Conservation (phyloP, 1,140 invertebrate species). For the Melitaea cinxia region DNA sequence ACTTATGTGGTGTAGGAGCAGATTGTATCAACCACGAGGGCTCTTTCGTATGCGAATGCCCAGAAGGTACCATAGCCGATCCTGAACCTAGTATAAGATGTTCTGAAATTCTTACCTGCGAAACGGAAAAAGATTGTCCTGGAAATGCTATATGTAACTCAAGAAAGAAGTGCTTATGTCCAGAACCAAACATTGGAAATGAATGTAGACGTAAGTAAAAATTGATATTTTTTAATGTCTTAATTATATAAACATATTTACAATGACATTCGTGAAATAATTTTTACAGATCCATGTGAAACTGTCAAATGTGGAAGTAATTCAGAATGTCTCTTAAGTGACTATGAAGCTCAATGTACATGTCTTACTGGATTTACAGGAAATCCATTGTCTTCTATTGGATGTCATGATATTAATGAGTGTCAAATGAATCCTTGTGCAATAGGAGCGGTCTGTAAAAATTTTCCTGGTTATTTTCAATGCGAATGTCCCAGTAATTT, state of each 20-base stretch:
- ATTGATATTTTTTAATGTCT: conserved; percentile 29
- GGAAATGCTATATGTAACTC: conserved; percentile 93
- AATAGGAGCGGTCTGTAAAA: conserved; percentile 91
- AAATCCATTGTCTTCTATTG: conserved; percentile 84
- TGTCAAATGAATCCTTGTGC: conserved; percentile 91
- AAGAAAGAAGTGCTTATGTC: conserved; percentile 90
- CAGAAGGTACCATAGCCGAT: conserved; percentile 89
- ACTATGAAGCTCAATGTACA: conserved; percentile 91
- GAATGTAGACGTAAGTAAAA: conserved; percentile 92
- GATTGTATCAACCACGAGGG: conserved; percentile 90
- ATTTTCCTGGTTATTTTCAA: conserved; percentile 91
- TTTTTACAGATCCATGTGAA: conserved; percentile 92
- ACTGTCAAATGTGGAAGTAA: conserved; percentile 91
- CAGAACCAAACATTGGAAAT: conserved; percentile 94
- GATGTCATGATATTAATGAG: conserved; percentile 94
- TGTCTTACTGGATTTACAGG: conserved; percentile 91
- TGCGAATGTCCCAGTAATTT: conserved; percentile 93
- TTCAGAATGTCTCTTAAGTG: conserved; percentile 93
- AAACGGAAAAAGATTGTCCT: conserved; percentile 89
- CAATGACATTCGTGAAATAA: conserved; percentile 16
- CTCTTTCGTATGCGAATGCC: conserved; percentile 90
- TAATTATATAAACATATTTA: conserved; percentile 15
- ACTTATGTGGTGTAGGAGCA: conserved; percentile 89
- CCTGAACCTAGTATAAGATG: conserved; percentile 91
- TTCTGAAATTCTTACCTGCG: conserved; percentile 90